phyloP scores from a whole-genome alignment of 2,113 vertebrate genomes.

The Pundamilia nyererei region DNA sequence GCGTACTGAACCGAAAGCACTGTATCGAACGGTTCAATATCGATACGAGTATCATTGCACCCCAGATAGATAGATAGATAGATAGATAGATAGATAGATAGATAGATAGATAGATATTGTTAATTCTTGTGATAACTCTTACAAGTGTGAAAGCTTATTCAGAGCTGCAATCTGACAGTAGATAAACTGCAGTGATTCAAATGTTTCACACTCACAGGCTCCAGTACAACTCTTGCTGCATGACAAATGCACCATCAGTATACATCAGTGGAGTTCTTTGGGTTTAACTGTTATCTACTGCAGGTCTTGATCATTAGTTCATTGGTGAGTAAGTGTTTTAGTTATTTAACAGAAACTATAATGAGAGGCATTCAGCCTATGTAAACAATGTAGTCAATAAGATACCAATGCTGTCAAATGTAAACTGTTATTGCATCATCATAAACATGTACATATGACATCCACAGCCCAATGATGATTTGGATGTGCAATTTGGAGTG shows the following conservation, averaged over 20 bases:
- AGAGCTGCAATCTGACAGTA: background rate
- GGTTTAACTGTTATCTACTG: background rate
- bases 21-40: no score
- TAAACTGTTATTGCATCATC: background rate
- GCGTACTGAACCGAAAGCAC: no score
- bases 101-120: no score
- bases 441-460: background rate
- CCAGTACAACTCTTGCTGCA: background rate
- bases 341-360: background rate
- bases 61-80: no score
- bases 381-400: background rate
- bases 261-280: background rate
- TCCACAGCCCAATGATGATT: background rate
- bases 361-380: background rate
- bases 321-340: background rate
- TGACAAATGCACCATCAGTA: background rate
- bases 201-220: background rate
- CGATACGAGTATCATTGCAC: no score
- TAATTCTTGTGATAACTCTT: background rate
- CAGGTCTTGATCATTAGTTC: background rate
- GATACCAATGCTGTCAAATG: background rate
- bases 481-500: background rate
- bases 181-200: background rate
- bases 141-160: background rate
- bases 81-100: no score